phyloP scores from a whole-genome alignment of 2,797 vertebrate genomes.

The Pampus argenteus region DNA sequence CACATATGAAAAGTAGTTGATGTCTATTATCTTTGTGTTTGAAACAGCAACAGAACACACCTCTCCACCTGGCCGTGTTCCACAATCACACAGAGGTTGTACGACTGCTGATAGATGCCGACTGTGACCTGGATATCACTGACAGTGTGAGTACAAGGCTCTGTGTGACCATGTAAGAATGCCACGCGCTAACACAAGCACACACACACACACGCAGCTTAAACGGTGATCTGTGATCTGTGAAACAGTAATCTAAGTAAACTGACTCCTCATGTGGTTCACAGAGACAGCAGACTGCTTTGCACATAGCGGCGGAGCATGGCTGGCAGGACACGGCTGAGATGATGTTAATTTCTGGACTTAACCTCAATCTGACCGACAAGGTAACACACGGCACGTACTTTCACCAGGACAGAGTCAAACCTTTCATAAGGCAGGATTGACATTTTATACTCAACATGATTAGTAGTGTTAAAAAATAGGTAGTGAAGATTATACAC shows the following conservation, averaged over 20 bases:
- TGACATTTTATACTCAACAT: too few relatives aligned
- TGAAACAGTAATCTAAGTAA: background rate
- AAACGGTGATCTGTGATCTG: background rate
- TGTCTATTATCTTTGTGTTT: slow-evolving; percentile 22
- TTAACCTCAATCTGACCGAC: slow-evolving; percentile 88
- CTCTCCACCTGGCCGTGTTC: slow-evolving; percentile 85
- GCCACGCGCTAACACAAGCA: too few relatives aligned
- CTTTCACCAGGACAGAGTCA: background rate
- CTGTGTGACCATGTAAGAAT: background rate
- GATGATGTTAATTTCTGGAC: slow-evolving; percentile 89
- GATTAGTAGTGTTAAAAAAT: too few relatives aligned
- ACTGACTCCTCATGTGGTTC: background rate
- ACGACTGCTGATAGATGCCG: slow-evolving; percentile 84
- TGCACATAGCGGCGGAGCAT: slow-evolving; percentile 90
- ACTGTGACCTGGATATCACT: slow-evolving; percentile 87
- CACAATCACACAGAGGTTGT: slow-evolving; percentile 85
- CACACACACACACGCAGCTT: too few relatives aligned
- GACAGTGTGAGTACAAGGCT: slow-evolving; percentile 86
- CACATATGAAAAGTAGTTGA: background rate
- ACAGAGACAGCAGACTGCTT: slow-evolving; percentile 90
- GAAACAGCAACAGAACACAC: slow-evolving; percentile 84
- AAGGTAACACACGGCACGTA: slow-evolving; percentile 82
- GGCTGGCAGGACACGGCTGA: slow-evolving; percentile 89
- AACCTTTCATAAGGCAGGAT: background rate
- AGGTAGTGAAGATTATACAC: too few relatives aligned